Base-by-base conservation (phyloP, 2,113 vertebrate species). In the Gobiocypris rarus region DNA sequence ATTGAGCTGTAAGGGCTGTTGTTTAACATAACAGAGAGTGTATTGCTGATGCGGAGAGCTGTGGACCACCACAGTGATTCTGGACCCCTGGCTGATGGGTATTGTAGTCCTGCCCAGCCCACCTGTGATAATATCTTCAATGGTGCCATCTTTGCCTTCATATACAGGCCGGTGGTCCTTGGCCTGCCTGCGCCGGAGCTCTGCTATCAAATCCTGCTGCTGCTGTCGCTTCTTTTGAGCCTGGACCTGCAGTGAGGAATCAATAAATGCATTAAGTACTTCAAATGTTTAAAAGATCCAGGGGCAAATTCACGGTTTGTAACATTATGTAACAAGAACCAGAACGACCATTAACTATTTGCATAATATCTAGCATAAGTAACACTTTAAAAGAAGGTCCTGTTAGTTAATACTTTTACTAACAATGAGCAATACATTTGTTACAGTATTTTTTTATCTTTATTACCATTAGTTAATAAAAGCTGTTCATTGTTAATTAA, bases 121-220 rank as follows among this genome's bases (percentile, higher is more conserved):
- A 99, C 97, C 97, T 87, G 97, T 98, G 92, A 99, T 98, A 88
- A 99, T 99, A 93, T 98, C 97, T 89, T 98, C 97, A 31, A 99
- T 98, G 91, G 97, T 96, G 82, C 97, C 97, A 0, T 99, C 97
- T 88, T 98, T 99, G 90, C 97, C 97, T 91, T 99, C 97, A 3
- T 99, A 98, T 67, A 99, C 96, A 0, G 97, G 96, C 75, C 97
- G 94, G 89, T 98, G 97, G 86, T 98, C 97, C 92, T 98, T 98
- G 91, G 96, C 97, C 86, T 98, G 97, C 80, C 96, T 94, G 81
- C 93, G 94, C 38, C 97, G 95, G 90, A 98, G 88, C 91, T 99
- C 97, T 2, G 97, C 96, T 0, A 99, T 98, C 87, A 98, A 91
- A 90, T 98, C 97, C 74, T 98, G 96, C 90, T 98, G 97, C 90